These are phyloP conservation scores for Argopecten irradians DNA, from an alignment of 1,140 invertebrate species.

Conservation along the genomic window DNA sequence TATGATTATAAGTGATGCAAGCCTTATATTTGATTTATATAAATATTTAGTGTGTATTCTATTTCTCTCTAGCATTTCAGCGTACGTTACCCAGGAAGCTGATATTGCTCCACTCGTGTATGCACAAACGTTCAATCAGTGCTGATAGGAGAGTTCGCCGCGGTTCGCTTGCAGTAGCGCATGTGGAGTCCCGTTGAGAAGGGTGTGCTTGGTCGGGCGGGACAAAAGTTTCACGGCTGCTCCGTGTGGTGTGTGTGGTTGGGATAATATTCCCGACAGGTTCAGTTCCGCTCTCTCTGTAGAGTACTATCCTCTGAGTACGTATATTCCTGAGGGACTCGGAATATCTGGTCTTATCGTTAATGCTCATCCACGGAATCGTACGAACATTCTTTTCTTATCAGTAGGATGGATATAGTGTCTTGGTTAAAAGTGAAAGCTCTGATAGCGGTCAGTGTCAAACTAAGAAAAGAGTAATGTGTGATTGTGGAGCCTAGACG, in stretches of 20 bases:
- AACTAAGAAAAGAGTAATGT: background rate
- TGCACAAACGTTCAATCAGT: background rate
- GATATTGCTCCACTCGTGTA: background rate
- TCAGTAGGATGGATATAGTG: background rate
- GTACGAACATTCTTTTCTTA: background rate
- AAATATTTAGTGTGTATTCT: background rate
- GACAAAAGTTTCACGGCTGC: background rate
- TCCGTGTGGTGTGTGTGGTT: background rate
- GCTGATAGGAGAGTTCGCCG: background rate
- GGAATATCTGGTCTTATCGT: background rate
- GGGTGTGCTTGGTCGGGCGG: background rate
- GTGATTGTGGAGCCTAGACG: background rate
- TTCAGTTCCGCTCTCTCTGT: background rate
- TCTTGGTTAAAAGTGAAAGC: background rate
- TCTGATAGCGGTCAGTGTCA: background rate
- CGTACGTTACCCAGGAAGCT: background rate
- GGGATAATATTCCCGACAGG: background rate
- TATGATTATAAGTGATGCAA: background rate
- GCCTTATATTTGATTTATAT: background rate
- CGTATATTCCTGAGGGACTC: background rate
- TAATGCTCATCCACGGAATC: background rate
- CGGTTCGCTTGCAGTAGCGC: background rate
- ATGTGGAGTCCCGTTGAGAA: background rate
- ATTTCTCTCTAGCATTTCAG: background rate
- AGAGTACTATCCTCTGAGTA: background rate